A percentile compares a stretch with the other conserved stretches of the same genome.
These are phyloP conservation scores for Furnarius figulus DNA, from an alignment of 2,113 vertebrate genomes.

Conservation along the genomic window DNA sequence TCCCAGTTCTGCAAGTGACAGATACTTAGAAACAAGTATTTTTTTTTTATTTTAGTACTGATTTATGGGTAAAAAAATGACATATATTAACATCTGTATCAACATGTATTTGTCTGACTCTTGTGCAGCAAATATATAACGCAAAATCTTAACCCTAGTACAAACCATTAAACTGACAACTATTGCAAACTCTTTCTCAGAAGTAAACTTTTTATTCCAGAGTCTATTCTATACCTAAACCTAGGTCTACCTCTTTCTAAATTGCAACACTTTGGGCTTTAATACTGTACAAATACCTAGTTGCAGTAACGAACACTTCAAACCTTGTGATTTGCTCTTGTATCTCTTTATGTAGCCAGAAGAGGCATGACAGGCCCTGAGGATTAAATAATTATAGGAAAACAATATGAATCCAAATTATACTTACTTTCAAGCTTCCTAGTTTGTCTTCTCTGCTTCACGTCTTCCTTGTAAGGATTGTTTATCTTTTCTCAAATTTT, in stretches of 20 bases:
- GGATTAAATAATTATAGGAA: background rate
- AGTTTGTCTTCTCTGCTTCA: background rate
- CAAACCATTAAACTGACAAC: background rate
- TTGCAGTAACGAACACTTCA: background rate
- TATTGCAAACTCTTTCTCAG: background rate
- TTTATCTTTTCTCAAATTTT: background rate
- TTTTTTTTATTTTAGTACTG: background rate
- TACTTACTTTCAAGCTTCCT: background rate
- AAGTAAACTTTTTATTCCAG: background rate
- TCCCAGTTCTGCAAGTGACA: background rate
- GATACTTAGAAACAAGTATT: background rate
- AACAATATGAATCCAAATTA: background rate
- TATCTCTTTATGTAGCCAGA: background rate
- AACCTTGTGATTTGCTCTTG: background rate
- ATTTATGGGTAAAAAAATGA: background rate
- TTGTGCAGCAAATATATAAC: background rate
- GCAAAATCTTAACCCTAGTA: background rate
- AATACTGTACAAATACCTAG: background rate
- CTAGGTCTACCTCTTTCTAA: background rate
- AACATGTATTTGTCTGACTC: background rate
- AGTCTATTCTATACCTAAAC: background rate
- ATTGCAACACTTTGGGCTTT: background rate
- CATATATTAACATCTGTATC: background rate
- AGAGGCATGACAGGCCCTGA: background rate
- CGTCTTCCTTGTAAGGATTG: background rate